Conservation (phyloP, 2,797 vertebrate species). For the Threskiornis aethiopicus region DNA sequence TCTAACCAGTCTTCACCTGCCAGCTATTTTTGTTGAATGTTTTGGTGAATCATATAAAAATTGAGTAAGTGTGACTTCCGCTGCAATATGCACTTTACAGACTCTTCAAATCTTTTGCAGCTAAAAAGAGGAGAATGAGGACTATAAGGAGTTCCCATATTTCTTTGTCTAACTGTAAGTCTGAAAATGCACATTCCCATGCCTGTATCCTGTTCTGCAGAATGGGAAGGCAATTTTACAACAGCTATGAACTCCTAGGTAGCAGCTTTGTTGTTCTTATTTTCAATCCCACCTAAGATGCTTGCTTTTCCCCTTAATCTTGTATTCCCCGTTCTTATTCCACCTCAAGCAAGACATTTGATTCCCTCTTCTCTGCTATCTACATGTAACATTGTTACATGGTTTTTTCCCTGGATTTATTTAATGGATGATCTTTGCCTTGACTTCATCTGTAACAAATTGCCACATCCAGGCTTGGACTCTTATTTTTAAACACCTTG, state of each 20-base stretch:
- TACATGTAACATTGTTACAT: background rate
- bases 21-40: background rate
- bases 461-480: background rate
- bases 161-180: background rate
- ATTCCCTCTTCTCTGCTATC: background rate
- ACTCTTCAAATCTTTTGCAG: background rate
- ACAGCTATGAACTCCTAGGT: background rate
- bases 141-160: background rate
- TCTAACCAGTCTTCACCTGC: background rate
- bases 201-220: background rate
- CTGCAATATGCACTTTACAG: background rate
- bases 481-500: background rate
- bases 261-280: background rate
- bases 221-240: background rate
- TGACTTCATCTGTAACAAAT: background rate
- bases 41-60: background rate
- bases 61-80: rapidly evolving
- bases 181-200: background rate
- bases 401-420: background rate
- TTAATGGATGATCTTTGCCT: background rate
- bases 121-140: background rate
- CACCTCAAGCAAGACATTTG: background rate
- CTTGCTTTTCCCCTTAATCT: background rate
- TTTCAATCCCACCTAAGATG: background rate
- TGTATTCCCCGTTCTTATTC: background rate